Evolutionary conservation across 2,113 vertebrate genomes (phyloP), one percentile per base, ranked within the genome.

Genomic region (Chunga burmeisteri): DNA sequence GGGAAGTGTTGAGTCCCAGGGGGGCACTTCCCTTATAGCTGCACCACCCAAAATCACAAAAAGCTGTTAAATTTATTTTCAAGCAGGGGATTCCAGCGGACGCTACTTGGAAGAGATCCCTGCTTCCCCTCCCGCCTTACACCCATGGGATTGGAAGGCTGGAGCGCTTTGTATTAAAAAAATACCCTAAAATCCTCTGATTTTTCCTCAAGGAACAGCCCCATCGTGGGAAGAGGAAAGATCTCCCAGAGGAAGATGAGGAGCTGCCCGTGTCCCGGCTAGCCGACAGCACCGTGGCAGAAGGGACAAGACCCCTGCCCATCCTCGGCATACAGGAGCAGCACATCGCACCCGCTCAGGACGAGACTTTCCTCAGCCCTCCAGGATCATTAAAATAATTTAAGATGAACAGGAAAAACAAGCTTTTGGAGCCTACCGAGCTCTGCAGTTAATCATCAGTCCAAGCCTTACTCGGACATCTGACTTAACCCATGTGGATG

Each of bases 221-320:
- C 36, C 4, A 2, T 6, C 3, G 6, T 5, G 21, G 2, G n/a
- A n/a, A 58, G 61, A 4, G 68, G 22, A 23, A n/a, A 8, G 16
- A 20, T 40, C n/a, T 36, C 62, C 44, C 29, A 36, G 30, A 7
- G 13, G 32, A 22, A 8, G 32, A 10, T 0, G 15, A 19, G 81
- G 30, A 50, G 56, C 26, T 11, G 44, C 46, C 58, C 2, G 11
- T 16, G 36, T 16, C 42, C 73, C 11, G 9, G 53, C 40, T 34
- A 25, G 22, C n/a, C 21, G 50, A 32, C 23, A 2, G 2, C 3
- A 2, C 70, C 5, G 6, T 2, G 36, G 34, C 73, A 61, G 34
- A 10, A 23, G 44, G 1, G 8, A 49, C 15, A 7, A 32, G 38
- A 73, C 18, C 68, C 65, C 22, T 2, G 50, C 78, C 40, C 30